Conservation (phyloP, 2,888 invertebrate species). For the Ectemnius lituratus region DNA sequence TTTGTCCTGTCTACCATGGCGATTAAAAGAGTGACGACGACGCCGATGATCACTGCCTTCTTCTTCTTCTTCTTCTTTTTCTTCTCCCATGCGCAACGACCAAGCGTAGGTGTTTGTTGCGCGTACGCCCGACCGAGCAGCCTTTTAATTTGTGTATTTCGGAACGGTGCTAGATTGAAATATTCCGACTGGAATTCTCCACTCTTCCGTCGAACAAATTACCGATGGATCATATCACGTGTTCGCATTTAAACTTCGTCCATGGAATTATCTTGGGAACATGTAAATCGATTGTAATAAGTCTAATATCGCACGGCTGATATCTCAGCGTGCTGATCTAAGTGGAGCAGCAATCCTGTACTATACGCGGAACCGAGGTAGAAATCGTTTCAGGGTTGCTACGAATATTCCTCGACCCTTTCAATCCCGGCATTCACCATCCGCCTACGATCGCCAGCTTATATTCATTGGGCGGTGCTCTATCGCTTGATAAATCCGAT, state of each 20-base stretch:
- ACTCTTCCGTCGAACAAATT: too few relatives aligned
- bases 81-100: background rate
- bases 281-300: background rate
- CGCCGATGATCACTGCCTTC: background rate
- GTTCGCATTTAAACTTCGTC: background rate
- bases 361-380: background rate
- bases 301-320: background rate
- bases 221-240: too few relatives aligned
- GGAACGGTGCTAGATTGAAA: too few relatives aligned
- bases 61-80: background rate
- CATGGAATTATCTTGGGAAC: background rate
- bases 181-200: too few relatives aligned
- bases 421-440: conserved; percentile 4
- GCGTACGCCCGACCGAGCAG: too few relatives aligned
- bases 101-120: too few relatives aligned
- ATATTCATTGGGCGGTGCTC: conserved; percentile 5
- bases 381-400: background rate
- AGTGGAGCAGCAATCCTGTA: background rate
- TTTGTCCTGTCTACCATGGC: background rate
- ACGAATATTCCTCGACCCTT: background rate
- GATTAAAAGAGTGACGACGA: background rate
- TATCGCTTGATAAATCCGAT: conserved; percentile 39
- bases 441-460: background rate
- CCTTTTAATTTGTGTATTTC: too few relatives aligned
- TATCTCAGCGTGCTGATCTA: background rate